Base-by-base conservation (phyloP, 2,113 vertebrate species). In the Trichomycterus rosablanca region DNA sequence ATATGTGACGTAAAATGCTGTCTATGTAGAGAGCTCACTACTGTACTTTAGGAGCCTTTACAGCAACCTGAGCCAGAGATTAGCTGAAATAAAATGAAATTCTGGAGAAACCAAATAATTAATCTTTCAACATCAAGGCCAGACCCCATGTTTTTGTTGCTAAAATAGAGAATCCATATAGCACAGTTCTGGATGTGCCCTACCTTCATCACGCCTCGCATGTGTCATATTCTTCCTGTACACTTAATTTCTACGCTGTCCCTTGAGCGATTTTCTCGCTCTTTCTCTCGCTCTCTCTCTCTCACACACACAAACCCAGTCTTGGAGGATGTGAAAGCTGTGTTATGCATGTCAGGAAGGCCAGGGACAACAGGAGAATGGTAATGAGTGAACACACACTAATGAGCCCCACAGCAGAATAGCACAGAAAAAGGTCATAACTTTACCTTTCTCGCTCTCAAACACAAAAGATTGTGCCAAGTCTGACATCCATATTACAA, bases 321-420 rank as follows among this genome's bases (percentile, higher is more conserved):
- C 37, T 57, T 9, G 18, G 26, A 53, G 39, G 42, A 53, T 39
- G 26, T 64, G 42, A 55, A 37, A 64, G 9, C 37, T 19, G 24
- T 51, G 59, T 62, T 62, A 30, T 62, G 59, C 62, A 55, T 64
- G 62, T 64, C 62, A 64, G 62, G 62, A 64, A 55, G 42, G 51
- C 42, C 53, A 55, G 62, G 49, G 51, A 64, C 62, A 64, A 64
- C 62, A 64, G 51, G 62, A 55, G 62, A 64, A 64, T 64, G 51
- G 62, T 55, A 64, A 64, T 64, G 53, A 55, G 62, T 64, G 51
- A 64, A 64, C 61, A 63, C 50, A 64, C 61, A 55, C 61, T 64
- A 64, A 64, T 64, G 62, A 64, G 62, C 51, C 62, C 56, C 57
- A 62, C 51, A 52, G 52, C 59, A 62, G 59, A 67, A 53, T 28